Evolutionary conservation across 30 jellyfish, hydroid and myxozoan genomes (phyloP), one percentile per base, ranked within the genome.

Genomic region (Aurelia coerulea): DNA sequence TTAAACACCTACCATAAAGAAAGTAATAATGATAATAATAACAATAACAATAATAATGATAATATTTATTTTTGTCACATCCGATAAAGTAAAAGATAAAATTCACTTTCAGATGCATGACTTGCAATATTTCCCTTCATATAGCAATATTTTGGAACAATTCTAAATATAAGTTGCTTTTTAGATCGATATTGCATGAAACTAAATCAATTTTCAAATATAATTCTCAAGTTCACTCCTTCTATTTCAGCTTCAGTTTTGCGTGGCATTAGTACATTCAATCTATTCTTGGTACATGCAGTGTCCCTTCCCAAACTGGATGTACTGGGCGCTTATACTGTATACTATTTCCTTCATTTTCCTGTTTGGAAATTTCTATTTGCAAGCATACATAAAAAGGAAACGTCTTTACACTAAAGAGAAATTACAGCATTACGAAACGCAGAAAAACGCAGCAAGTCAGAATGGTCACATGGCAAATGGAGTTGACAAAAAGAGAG

Each of bases 311-410:
- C 97, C 97, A 56, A 67, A 32, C 0, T 94, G 97, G 97, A 94
- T 94, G 97, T 89, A 94, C 85, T 76, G 69, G 72, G 90, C 93
- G 17, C 76, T 94, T 66, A 71, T 60, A 8, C 32, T 78, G 60
- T 94, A 94, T 89, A 89, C 88, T 82, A 64, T 94, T 10, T 88
- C 99, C 23, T 94, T 88, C 87, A 90, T 94, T 33, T 46, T 94
- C 50, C 88, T 94, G 67, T 94, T 94, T 73, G 99, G 99, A 12
- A 94, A 94, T 68, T 94, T 94, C 88, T 94, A 94, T 84, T 49
- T 88, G 33, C 97, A 88, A 78, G 97, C 99, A 14, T 94, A 94
- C 83, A 82, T 88, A 62, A 89, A 73, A 76, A 77, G 65, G 62
- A 80, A 76, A 79, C 82, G 95, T 1, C 78, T 85, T 10, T 73